phyloP scores from a whole-genome alignment of 64 coral and sea anemone genomes.

The Acropora yongei region DNA sequence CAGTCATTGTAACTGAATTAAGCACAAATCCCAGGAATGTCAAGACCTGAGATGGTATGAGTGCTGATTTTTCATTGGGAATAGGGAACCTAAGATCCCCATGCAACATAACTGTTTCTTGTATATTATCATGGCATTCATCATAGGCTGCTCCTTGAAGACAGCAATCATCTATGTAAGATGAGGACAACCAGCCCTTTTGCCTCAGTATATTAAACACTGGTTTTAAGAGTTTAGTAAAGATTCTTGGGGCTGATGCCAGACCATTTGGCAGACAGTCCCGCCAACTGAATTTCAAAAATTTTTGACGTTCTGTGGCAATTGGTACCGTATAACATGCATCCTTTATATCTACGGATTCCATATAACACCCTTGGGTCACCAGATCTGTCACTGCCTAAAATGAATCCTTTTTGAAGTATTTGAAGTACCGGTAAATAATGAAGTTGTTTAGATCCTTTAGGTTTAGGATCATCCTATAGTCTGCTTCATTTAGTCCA shows the following conservation, averaged over 20 bases:
- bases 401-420: slow-evolving; percentile 64
- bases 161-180: slow-evolving; percentile 57
- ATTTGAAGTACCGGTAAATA: slow-evolving; percentile 49
- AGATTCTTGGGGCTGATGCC: slow-evolving; percentile 33
- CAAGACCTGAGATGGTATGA: slow-evolving; percentile 25
- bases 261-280: slow-evolving; percentile 49
- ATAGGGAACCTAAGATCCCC: slow-evolving; percentile 29
- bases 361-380: slow-evolving; percentile 32
- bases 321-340: slow-evolving; percentile 41
- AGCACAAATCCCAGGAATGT: slow-evolving; percentile 36
- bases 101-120: slow-evolving; percentile 16
- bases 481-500: slow-evolving; percentile 29
- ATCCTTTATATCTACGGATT: slow-evolving; percentile 50
- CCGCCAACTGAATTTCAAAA: slow-evolving; percentile 44
- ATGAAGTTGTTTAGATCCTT: slow-evolving; percentile 55
- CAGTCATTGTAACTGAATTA: slow-evolving; percentile 31
- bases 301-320: slow-evolving; percentile 28
- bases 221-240: slow-evolving; percentile 55
- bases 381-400: slow-evolving; percentile 23
- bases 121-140: slow-evolving; percentile 37
- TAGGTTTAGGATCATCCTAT: slow-evolving; percentile 63
- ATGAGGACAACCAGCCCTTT: slow-evolving; percentile 40
- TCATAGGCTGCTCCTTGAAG: slow-evolving; percentile 36
- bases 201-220: slow-evolving; percentile 22
- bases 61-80: slow-evolving; percentile 35